phyloP scores from a whole-genome alignment of 2,113 vertebrate genomes.

The Hydropotes inermis region DNA sequence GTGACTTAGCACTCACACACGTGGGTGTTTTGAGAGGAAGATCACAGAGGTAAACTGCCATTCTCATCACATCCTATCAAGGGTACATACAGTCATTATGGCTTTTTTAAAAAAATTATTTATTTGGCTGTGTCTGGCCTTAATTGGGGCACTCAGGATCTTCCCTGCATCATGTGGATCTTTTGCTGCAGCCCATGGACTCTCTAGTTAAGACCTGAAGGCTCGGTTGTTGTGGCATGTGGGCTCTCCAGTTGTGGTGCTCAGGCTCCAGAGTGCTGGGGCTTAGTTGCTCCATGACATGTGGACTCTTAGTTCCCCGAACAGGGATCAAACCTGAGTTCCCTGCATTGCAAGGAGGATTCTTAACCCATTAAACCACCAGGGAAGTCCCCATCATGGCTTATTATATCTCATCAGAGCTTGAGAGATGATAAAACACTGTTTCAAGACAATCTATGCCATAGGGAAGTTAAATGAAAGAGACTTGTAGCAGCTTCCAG shows the following conservation, averaged over 20 bases:
- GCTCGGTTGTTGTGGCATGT: neutral
- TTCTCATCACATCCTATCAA: neutral
- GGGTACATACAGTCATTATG: neutral
- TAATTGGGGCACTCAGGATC: neutral
- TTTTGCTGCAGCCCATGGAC: neutral
- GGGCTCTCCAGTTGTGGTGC: neutral
- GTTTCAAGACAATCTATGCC: neutral
- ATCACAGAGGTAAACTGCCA: neutral
- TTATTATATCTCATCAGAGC: neutral
- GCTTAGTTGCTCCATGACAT: neutral
- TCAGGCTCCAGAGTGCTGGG: neutral
- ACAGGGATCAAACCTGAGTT: neutral
- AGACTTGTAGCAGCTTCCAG: neutral
- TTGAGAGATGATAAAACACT: neutral
- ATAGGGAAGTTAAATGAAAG: neutral
- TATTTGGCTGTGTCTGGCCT: neutral
- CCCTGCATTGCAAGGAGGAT: neutral
- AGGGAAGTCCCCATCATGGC: neutral
- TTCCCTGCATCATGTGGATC: neutral
- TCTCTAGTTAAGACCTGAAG: neutral
- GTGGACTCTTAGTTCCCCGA: neutral
- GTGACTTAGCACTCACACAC: neutral
- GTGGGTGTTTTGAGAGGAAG: neutral
- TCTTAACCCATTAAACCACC: neutral
- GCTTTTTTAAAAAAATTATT: neutral